phyloP scores from a whole-genome alignment of 2,113 vertebrate species.

The Lycaon pictus region DNA sequence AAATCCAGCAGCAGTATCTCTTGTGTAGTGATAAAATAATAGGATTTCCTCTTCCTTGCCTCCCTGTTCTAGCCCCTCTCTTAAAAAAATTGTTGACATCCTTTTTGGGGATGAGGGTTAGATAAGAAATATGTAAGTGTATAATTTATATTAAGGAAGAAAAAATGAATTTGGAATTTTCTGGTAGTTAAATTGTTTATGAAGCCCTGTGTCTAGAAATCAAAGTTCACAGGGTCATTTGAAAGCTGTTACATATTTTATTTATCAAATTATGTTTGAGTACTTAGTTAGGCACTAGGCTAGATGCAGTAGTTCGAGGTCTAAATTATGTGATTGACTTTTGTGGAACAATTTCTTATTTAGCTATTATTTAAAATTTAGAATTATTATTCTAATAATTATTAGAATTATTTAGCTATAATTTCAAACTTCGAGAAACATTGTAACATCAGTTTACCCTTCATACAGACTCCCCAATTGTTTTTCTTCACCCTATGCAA shows the following conservation, averaged over 20 bases:
- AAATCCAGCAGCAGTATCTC: constrained; percentile 43
- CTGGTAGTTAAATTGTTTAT: constrained; percentile 26
- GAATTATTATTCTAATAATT: no score
- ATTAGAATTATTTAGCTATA: background rate
- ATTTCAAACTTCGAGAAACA: constrained; percentile 37
- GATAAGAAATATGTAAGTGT: constrained; percentile 21
- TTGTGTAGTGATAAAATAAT: constrained; percentile 11
- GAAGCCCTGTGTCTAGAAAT: constrained; percentile 2
- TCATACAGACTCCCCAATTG: background rate
- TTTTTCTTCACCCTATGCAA: constrained; percentile 41
- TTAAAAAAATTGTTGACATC: background rate
- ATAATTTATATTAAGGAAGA: constrained; percentile 13
- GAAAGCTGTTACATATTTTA: background rate
- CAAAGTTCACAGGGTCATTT: constrained; percentile 27
- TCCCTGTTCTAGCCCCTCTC: background rate
- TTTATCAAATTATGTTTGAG: constrained; percentile 14
- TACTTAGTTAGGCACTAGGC: background rate
- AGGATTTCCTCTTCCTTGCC: constrained; percentile 45
- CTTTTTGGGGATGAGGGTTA: background rate
- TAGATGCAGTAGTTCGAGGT: background rate
- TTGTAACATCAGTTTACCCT: background rate
- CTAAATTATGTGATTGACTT: constrained; percentile 5
- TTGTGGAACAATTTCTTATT: background rate
- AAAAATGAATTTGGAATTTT: constrained; percentile 22
- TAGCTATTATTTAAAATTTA: background rate